Evolutionary conservation across 2,888 invertebrate species (phyloP).

Genomic region (Ectropis crepuscularia): DNA sequence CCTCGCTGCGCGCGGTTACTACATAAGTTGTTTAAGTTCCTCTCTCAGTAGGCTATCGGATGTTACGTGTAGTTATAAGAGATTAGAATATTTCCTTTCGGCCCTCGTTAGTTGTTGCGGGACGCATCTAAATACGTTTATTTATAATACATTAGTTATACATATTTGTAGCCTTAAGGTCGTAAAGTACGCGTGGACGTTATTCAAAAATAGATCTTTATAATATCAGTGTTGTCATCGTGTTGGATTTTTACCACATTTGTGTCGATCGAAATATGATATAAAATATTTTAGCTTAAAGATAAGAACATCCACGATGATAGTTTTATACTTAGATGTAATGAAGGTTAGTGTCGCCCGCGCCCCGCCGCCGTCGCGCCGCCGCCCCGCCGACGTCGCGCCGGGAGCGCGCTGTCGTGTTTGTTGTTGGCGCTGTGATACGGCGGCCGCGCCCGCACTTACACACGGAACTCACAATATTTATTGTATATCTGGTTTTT

Average conservation of each 20-base stretch:
- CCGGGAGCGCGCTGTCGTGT: too few relatives aligned
- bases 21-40: constrained; percentile 26
- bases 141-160: constrained; percentile 18
- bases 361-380: too few relatives aligned
- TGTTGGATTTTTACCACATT: constrained; percentile 15
- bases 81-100: constrained; percentile 12
- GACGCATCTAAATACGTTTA: constrained; percentile 20
- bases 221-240: constrained; percentile 7
- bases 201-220: too few relatives aligned
- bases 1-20: background rate
- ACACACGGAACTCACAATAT: constrained; percentile 26
- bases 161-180: background rate
- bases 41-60: constrained; percentile 35
- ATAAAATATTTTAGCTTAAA: constrained; percentile 7
- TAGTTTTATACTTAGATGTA: constrained; percentile 27
- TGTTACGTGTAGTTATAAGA: constrained; percentile 38
- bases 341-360: background rate
- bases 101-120: constrained; percentile 15
- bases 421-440: background rate
- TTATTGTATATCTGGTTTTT: constrained; percentile 28
- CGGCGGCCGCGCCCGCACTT: constrained; percentile 1
- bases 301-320: constrained; percentile 27
- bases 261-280: background rate
- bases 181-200: too few relatives aligned
- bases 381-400: too few relatives aligned